Evolutionary conservation across 1,140 invertebrate species (phyloP).

Genomic region (Aethina tumida): DNA sequence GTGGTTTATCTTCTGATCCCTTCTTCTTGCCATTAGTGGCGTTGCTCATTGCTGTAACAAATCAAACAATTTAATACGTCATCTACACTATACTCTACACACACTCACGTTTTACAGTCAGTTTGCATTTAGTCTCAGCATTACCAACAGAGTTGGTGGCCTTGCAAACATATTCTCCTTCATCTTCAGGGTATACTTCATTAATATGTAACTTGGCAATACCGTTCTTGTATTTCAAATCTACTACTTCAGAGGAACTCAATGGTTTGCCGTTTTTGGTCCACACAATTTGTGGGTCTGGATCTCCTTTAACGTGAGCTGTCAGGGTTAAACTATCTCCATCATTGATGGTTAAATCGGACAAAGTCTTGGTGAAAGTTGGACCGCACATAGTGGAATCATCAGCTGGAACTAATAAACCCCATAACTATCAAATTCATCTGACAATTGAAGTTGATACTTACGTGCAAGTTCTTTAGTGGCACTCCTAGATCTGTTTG

Average conservation of each 20-base stretch:
- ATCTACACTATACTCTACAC: neutral
- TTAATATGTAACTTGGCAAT: slow-evolving; percentile 76
- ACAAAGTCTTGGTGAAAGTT: slow-evolving; percentile 64
- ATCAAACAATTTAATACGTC: slow-evolving; percentile 6
- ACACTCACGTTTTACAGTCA: slow-evolving; percentile 72
- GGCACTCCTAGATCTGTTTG: slow-evolving; percentile 73
- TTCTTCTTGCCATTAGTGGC: slow-evolving; percentile 40
- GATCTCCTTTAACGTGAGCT: slow-evolving; percentile 76
- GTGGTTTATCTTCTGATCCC: slow-evolving; percentile 55
- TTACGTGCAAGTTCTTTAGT: slow-evolving; percentile 84
- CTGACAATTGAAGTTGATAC: slow-evolving; percentile 29
- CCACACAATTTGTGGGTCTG: slow-evolving; percentile 85
- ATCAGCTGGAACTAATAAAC: slow-evolving; percentile 63
- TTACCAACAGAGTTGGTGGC: slow-evolving; percentile 84
- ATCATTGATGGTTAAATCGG: slow-evolving; percentile 63
- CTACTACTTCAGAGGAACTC: slow-evolving; percentile 73
- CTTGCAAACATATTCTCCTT: slow-evolving; percentile 77
- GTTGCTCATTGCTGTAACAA: slow-evolving; percentile 52
- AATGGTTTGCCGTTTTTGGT: slow-evolving; percentile 65
- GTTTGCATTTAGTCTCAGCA: slow-evolving; percentile 69
- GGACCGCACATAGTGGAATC: slow-evolving; percentile 75
- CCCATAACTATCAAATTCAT: slow-evolving; percentile 11
- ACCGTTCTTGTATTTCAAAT: slow-evolving; percentile 84
- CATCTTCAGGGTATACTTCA: slow-evolving; percentile 91
- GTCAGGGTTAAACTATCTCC: slow-evolving; percentile 69